Base-by-base conservation (phyloP, 2,113 vertebrate genomes). In the Brachirus orientalis region DNA sequence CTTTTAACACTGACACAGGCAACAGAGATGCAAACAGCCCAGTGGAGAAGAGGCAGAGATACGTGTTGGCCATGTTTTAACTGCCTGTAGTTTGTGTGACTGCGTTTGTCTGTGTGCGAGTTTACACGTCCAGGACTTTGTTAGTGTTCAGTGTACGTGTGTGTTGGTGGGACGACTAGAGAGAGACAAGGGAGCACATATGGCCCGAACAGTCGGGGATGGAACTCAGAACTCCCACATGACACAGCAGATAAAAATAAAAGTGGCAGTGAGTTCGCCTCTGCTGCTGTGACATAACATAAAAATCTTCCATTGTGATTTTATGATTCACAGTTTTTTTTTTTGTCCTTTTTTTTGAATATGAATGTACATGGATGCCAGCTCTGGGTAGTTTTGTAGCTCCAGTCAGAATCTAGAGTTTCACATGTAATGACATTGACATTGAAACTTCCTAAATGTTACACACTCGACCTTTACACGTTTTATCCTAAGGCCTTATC, bases 201-300 rank as follows among this genome's bases (percentile, higher is more conserved):
- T 85, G 83, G 80, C 75, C 69, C 12, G 46, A 86, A 81, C 86
- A 85, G 83, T 86, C 37, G 60, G 80, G 69, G 80, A 79, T 70
- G 69, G 56, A 73, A 57, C 81, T 79, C 75, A 79, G 72, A 75
- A 83, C 77, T 83, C 80, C 86, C 75, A 81, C 83, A 79, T 88
- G 83, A 85, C 80, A 74, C 37, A 50, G 60, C 63, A 75, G 77
- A 88, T 75, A 77, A 74, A 85, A 88, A 85, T 88, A 83, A 88
- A 77, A 76, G 52, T 4, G 38, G 28, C 58, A 63, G 72, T 56
- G 54, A 63, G 55, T 3, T 19, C 40, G 35, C 19, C 45, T 54
- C 28, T 19, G 33, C 28, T 19, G 33, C 64, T 64, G 41, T 14
- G 14, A 57, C 17, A 22, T 16, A 20, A 69, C 40, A 46, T 7